Base-by-base conservation (phyloP, 2,888 invertebrate genomes). In the Orchesella flavescens region DNA sequence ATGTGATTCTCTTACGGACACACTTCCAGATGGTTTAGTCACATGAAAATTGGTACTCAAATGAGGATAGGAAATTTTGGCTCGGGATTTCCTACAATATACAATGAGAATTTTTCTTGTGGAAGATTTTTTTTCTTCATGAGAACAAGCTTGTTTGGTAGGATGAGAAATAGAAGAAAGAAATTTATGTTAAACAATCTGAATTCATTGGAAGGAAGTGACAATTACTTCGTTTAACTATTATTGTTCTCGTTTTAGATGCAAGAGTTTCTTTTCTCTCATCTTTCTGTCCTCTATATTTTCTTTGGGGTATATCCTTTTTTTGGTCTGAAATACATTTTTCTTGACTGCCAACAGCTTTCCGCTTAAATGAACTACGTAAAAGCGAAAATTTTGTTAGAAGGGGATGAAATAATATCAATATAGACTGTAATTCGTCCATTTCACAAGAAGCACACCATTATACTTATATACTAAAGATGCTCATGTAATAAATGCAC, bases 171-270 rank as follows among this genome's bases (percentile, higher is more conserved):
- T 3, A 15, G 10, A 55, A 55, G 76, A 57, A 55, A 76, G 68
- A 43, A 49, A 49, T 55, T 43, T 46, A 46, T 68, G 75, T 49
- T 34, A 68, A 77, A 46, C 77, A 69, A 68, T 77, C 65, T 77
- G 69, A 77, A 69, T n/a, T 57, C 55, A 23, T n/a, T 17, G n/a
- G 19, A 55, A 46, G 77, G 59, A 61, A 69, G 68, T 77, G 77
- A 44, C 49, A 68, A 59, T 61, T 68, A 24, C 69, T 69, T 17
- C 44, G 49, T 68, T 66, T 76, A 69, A 46, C 77, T 46, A 69
- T 77, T 68, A 77, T 69, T 69, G 43, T 77, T 77, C 59, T 68
- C 69, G 69, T 77, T 57, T 55, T 34, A 7, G 53, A 55, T 63
- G 19, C 66, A 34, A 75, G 53, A 55, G 57, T 66, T 57, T 66